Conservation (phyloP, 2,113 vertebrate genomes). For the Tauraco erythrolophus region DNA sequence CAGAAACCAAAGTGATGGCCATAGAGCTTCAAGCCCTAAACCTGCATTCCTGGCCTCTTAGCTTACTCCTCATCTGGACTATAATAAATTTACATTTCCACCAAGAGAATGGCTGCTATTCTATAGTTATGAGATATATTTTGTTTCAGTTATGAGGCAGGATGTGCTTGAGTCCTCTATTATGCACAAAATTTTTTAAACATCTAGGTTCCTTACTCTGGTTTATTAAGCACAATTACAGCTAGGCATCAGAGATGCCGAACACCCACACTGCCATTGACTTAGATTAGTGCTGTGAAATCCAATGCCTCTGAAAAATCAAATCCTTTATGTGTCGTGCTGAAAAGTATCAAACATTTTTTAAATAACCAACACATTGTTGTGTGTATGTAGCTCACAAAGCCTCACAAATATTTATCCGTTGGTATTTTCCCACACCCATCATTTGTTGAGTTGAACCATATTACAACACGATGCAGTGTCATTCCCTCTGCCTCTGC, state of each 20-base stretch:
- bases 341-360: background rate
- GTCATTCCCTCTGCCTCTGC: background rate
- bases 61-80: background rate
- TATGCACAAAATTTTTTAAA: background rate
- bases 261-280: slow-evolving; percentile 17
- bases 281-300: background rate
- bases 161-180: background rate
- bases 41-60: background rate
- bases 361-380: background rate
- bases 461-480: background rate
- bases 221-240: slow-evolving; percentile 17
- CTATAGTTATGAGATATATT: background rate
- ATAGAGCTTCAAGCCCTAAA: background rate
- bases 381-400: background rate
- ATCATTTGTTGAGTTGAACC: background rate
- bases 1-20: background rate
- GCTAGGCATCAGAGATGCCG: background rate
- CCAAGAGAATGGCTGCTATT: background rate
- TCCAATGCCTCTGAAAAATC: background rate
- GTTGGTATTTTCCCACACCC: background rate
- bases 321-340: background rate
- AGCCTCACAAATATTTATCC: background rate
- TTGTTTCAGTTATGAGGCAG: background rate
- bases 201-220: background rate
- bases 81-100: background rate